A percentile compares a stretch with the other conserved stretches of the same genome.
Conservation (phyloP, 1,140 invertebrate genomes). For the Parasteatoda tepidariorum region DNA sequence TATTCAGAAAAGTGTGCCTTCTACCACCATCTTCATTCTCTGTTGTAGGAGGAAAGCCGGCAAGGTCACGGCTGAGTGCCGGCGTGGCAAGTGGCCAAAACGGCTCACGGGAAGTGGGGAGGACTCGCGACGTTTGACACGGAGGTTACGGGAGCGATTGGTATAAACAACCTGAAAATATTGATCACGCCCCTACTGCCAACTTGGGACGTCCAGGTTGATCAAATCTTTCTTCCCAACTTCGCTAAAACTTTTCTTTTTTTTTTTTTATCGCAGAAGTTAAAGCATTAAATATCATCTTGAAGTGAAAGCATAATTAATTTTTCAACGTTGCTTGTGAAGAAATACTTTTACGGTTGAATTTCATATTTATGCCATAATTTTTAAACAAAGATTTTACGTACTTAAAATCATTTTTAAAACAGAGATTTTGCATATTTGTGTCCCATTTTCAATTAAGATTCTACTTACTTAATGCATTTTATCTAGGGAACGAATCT, state of each 20-base stretch:
- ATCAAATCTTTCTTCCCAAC: background rate
- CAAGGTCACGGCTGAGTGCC: slow-evolving; percentile 44
- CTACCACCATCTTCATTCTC: background rate
- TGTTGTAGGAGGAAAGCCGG: background rate
- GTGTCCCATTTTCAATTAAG: no score
- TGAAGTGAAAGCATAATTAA: no score
- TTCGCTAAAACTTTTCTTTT: no score
- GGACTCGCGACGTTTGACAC: background rate
- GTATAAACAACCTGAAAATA: background rate
- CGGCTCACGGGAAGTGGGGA: slow-evolving; percentile 2
- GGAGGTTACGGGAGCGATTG: background rate
- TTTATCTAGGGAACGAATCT: no score
- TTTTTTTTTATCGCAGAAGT: slow-evolving; percentile 3
- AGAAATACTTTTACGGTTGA: no score
- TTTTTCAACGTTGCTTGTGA: no score
- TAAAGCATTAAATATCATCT: no score
- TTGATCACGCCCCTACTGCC: background rate
- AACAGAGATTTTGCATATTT: no score
- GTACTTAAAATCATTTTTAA: no score
- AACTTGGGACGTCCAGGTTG: background rate
- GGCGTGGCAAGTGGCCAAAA: slow-evolving; percentile 48
- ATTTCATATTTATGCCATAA: no score
- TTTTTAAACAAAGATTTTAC: no score
- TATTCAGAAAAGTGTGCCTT: background rate
- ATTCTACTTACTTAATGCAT: no score